Evolutionary conservation across 2,113 vertebrate species (phyloP), one percentile per base, ranked within the genome.

Genomic region (Lota lota): DNA sequence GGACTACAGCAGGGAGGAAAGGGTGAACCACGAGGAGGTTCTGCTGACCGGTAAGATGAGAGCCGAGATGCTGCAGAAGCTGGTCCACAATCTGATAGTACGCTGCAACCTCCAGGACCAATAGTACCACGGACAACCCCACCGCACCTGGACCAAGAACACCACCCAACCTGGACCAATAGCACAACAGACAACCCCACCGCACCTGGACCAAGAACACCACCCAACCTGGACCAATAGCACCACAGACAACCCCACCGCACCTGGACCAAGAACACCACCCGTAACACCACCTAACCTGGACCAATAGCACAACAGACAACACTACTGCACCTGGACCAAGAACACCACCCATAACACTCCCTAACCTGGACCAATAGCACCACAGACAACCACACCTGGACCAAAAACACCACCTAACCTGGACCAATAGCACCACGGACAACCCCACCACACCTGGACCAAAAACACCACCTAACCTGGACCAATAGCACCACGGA

Each of bases 1-100:
- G 83, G 88, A 92, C 72, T 92, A 91, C 82, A 88, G 87, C 47
- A 77, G 74, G 1, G 87, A 88, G 62, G 91, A 92, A 68, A 89
- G 82, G 69, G 86, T 88, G 47, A 88, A 90, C 78, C 87, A 92
- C 0, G 84, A 90, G 0, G 89, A 89, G 51, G 89, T 92, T 58
- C 86, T 90, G n/a, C 75, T 86, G 67, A 89, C 86, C 79, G 80
- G 88, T 57, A 83, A 88, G 58, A 90, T 88, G 90, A 77, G 88
- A n/a, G 88, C 90, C 0, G 85, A 87, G 50, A 73, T 88, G 74
- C 69, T 92, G 22, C 89, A 89, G 62, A 88, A 87, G 40, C 62
- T 92, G 0, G 79, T 92, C 22, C 60, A 70, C 7, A 77, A 54
- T 1, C 66, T 92, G 69, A 84, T 92, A 10, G 70, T 68, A 18